phyloP scores from a whole-genome alignment of 2,888 invertebrate genomes.

The Melipona bicolor region DNA sequence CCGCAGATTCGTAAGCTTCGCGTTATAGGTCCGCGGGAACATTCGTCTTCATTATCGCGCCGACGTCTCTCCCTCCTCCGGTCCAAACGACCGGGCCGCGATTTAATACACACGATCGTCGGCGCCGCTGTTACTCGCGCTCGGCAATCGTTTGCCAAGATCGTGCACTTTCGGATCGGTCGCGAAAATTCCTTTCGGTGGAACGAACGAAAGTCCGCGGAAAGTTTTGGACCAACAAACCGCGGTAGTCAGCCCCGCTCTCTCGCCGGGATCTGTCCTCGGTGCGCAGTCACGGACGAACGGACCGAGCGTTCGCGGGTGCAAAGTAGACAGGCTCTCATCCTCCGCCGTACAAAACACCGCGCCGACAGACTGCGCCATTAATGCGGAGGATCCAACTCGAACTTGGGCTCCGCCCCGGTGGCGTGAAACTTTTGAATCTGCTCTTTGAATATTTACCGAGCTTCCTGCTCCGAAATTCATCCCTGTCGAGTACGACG shows the following conservation, averaged over 20 bases:
- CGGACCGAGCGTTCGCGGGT: neutral
- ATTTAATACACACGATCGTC: conserved; percentile 2
- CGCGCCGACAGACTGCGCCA: conserved; percentile 43
- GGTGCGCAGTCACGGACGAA: conserved; percentile 9
- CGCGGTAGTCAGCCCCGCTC: no score
- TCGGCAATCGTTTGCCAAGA: neutral
- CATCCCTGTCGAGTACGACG: conserved; percentile 26
- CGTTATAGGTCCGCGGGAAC: conserved; percentile 45
- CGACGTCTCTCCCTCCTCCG: conserved; percentile 15
- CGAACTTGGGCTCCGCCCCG: conserved; percentile 29
- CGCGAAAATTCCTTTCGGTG: conserved; percentile 5
- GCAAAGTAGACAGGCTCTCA: conserved; percentile 39
- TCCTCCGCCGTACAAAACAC: conserved; percentile 43
- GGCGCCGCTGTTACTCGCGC: neutral
- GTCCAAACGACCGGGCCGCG: conserved; percentile 24
- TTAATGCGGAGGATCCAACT: conserved; percentile 56
- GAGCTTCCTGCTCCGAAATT: conserved; percentile 49
- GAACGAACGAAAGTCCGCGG: neutral
- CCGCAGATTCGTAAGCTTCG: conserved; percentile 62
- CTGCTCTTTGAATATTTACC: conserved; percentile 67
- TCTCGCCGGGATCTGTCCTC: neutral
- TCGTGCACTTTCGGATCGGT: neutral
- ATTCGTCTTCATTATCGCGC: conserved; percentile 65
- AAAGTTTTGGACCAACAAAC: conserved; percentile 51
- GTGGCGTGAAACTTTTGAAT: conserved; percentile 62